Conservation (phyloP, 2,113 vertebrate genomes). For the Peromyscus leucopus region DNA sequence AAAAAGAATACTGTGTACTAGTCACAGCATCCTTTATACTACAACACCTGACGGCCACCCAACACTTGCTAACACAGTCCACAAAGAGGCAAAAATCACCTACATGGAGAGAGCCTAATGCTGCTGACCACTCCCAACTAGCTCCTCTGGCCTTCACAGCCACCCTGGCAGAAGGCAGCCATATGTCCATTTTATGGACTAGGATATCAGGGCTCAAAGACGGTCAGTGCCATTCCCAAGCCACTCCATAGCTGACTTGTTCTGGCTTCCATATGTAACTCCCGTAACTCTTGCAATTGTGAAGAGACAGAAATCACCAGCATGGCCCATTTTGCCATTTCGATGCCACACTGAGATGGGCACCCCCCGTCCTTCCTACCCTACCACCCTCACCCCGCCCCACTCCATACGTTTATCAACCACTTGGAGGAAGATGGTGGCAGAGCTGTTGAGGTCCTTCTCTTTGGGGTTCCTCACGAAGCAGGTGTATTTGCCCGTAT, state of each 20-base stretch:
- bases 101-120: background rate
- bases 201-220: background rate
- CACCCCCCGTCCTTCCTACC: background rate
- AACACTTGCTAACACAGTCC: background rate
- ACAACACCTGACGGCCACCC: background rate
- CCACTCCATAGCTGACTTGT: background rate
- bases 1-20: background rate
- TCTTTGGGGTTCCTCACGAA: constrained; percentile 95
- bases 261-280: background rate
- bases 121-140: background rate
- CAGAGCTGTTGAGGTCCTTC: constrained; percentile 89
- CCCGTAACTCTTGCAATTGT: background rate
- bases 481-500: constrained; percentile 94
- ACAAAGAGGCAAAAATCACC: background rate
- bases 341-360: background rate
- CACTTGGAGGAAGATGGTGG: constrained; percentile 92
- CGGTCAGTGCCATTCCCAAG: background rate
- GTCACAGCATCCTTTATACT: background rate
- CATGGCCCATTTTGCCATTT: background rate
- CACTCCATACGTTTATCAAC: constrained; percentile 92
- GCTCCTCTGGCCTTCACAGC: background rate
- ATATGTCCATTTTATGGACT: background rate
- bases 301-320: background rate
- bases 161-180: background rate
- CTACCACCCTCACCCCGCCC: background rate